Base-by-base conservation (phyloP, 2,797 vertebrate genomes). In the Gallinago stenura region DNA sequence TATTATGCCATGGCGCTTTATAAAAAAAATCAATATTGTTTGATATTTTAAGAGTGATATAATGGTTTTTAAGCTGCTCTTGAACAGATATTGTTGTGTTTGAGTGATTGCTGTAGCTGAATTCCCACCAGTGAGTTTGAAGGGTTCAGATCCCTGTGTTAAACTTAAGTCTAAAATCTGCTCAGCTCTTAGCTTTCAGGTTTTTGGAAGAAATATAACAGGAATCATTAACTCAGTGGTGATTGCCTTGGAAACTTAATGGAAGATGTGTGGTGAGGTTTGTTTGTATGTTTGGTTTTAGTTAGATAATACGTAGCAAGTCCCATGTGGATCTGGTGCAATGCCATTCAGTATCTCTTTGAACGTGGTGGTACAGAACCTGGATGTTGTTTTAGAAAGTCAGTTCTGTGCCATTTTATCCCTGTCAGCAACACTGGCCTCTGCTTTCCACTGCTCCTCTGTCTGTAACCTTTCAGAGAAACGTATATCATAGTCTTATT, bases 361-460 rank as follows among this genome's bases (percentile, higher is more conserved):
- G 41, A 60, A 17, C 24, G 9, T 20, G 0, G 0, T 35, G 61
- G 31, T n/a, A 11, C 19, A 41, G 35, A 62, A 48, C 15, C 16
- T 25, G 35, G 21, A 14, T n/a, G 37, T 56, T 26, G 46, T 26
- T 41, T 68, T 39, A 57, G 30, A 24, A 81, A 83, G 28, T 25
- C 33, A 28, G 11, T 30, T 56, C 45, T 68, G 51, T 12, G 5
- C 31, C 61, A 25, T 33, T 82, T 21, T 30, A 26, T 48, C 45
- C 75, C 65, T 43, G 46, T 48, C 25, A 53, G 56, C 80, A 53
- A 2, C 30, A 12, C 41, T 56, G 31, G 14, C 48, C 43, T 82
- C 33, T 7, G 11, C 31, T 86, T 65, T 51, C 76, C n/a, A 77
- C 51, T 86, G 7, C 30, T 75, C 33, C 56, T 78, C 62, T 62